Conservation (phyloP, 2,113 vertebrate species). For the Sylvicapra grimmia region DNA sequence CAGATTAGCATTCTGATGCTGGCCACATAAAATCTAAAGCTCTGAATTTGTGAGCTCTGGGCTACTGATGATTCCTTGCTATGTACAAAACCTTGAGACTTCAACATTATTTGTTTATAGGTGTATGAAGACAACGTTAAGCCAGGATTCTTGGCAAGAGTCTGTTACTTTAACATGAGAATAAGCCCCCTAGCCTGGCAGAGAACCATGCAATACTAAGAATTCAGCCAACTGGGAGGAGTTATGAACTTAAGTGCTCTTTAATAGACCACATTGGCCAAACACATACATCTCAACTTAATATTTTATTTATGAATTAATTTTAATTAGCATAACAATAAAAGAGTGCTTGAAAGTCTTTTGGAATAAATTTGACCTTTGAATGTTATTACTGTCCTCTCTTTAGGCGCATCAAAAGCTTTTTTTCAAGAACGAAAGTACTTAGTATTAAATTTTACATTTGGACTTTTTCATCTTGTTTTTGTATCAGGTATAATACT, state of each 20-base stretch:
- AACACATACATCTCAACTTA: constrained; percentile 24
- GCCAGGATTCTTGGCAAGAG: constrained; percentile 1
- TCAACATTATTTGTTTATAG: background rate
- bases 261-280: constrained; percentile 46
- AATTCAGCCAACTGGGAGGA: constrained; percentile 24
- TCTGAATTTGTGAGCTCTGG: background rate
- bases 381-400: constrained; percentile 40
- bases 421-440: constrained; percentile 28
- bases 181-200: background rate
- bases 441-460: background rate
- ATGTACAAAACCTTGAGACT: background rate
- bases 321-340: constrained; percentile 53
- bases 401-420: constrained; percentile 4
- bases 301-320: constrained; percentile 65
- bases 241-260: constrained; percentile 26
- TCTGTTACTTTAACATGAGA: constrained; percentile 3
- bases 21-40: background rate
- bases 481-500: background rate
- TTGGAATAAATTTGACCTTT: constrained; percentile 44
- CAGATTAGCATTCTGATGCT: constrained; percentile 7
- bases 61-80: background rate
- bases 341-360: constrained; percentile 39
- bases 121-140: background rate
- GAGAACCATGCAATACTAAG: constrained; percentile 6
- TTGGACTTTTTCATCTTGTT: constrained; percentile 3